These are phyloP conservation scores for Drosophila eugracilis DNA, from an alignment of 1,140 invertebrate genomes.

Conservation along the genomic window DNA sequence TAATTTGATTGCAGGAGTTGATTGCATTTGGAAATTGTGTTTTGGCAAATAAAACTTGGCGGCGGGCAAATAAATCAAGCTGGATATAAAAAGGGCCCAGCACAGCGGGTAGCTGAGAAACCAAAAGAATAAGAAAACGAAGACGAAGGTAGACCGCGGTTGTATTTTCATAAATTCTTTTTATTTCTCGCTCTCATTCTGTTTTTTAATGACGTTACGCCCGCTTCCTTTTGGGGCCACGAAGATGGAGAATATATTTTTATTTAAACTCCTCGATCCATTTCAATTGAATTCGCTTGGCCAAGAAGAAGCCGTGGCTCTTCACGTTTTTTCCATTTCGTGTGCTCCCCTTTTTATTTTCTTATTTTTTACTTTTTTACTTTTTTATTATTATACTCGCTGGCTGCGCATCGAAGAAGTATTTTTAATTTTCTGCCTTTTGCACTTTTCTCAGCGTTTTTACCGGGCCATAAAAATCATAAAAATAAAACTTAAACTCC, in stretches of 20 bases:
- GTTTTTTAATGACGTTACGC: constrained; percentile 74
- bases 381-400: constrained; percentile 37
- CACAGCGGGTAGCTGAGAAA: constrained; percentile 31
- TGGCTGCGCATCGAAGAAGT: constrained; percentile 62
- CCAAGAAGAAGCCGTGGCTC: background rate
- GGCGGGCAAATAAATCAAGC: constrained; percentile 66
- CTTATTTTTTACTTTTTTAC: too few species aligned
- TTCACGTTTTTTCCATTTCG: constrained; percentile 32
- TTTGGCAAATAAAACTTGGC: constrained; percentile 52
- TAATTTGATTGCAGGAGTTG: constrained; percentile 52
- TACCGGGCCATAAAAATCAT: constrained; percentile 77
- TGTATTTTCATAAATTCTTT: constrained; percentile 13
- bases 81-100: constrained; percentile 40
- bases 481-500: constrained; percentile 71
- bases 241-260: constrained; percentile 38
- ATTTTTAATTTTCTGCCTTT: constrained; percentile 82
- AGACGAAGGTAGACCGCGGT: constrained; percentile 8
- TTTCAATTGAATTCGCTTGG: constrained; percentile 69
- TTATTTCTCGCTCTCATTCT: constrained; percentile 27
- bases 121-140: too few species aligned
- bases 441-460: constrained; percentile 74
- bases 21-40: constrained; percentile 60
- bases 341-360: constrained; percentile 27
- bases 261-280: constrained; percentile 57
- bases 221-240: constrained; percentile 63